These are phyloP conservation scores for Forbesichthys agassizii DNA, from an alignment of 2,113 vertebrate genomes.

Conservation along the genomic window DNA sequence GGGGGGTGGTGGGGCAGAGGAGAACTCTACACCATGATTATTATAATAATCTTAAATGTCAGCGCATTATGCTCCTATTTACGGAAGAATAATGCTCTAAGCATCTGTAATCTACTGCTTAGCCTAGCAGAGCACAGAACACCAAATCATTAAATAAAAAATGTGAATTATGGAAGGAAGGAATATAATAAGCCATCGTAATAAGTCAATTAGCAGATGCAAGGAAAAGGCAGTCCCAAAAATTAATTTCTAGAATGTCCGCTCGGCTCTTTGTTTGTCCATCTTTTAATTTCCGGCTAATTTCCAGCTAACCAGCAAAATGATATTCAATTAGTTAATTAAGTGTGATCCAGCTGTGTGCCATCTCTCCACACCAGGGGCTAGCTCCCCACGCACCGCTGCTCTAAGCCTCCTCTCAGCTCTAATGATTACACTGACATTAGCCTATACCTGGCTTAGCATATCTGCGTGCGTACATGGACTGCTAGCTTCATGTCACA, in stretches of 20 bases:
- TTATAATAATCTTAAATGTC: constrained; percentile 1
- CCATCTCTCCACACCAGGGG: constrained; percentile 74
- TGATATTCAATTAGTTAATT: constrained; percentile 82
- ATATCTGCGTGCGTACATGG: too few species aligned
- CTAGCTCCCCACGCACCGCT: constrained; percentile 64
- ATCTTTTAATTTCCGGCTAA: constrained; percentile 73
- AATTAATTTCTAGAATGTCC: constrained; percentile 59
- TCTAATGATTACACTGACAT: constrained; percentile 76
- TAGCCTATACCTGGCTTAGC: constrained; percentile 59
- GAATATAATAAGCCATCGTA: constrained; percentile 46
- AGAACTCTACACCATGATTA: not conserved
- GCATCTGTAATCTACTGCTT: not conserved
- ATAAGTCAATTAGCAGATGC: constrained; percentile 46
- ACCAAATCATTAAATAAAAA: constrained; percentile 16
- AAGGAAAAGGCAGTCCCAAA: constrained; percentile 51
- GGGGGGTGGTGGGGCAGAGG: not conserved
- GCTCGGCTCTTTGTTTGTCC: constrained; percentile 71
- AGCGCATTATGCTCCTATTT: not conserved
- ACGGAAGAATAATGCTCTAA: not conserved
- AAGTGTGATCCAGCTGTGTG: constrained; percentile 81
- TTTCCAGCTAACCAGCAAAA: constrained; percentile 78
- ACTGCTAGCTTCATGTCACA: not conserved
- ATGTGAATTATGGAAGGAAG: constrained; percentile 26
- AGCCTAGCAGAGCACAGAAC: not conserved
- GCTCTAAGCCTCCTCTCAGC: constrained; percentile 71